These are phyloP conservation scores for Parazoanthus atlanticus DNA, from an alignment of 92 coral and sea anemone genomes.

Conservation along the genomic window DNA sequence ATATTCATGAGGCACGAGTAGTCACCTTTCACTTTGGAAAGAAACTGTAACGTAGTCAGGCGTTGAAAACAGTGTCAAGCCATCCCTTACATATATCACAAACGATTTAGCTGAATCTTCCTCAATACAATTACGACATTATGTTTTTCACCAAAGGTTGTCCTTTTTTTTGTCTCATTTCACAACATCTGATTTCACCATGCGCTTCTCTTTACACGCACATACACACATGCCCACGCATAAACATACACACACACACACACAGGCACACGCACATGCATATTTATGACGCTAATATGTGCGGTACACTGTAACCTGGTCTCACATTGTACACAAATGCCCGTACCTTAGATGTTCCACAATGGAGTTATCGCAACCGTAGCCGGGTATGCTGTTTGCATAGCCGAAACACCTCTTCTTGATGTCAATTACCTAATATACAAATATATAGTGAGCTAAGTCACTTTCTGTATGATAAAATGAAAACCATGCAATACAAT, in stretches of 20 bases:
- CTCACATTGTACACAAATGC: not conserved
- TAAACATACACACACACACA: too few species aligned
- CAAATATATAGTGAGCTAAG: constrained; percentile 17
- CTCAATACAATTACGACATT: not conserved
- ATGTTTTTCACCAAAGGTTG: constrained; percentile 10
- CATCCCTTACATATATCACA: not conserved
- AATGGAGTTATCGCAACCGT: constrained; percentile 16
- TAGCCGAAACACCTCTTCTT: constrained; percentile 23
- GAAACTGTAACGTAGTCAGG: not conserved
- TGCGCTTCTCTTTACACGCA: not conserved
- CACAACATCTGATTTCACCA: not conserved
- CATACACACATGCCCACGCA: not conserved
- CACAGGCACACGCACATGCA: not conserved
- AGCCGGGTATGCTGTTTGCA: constrained; percentile 20
- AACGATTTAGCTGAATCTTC: not conserved
- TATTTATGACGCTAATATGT: too few species aligned
- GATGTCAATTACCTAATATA: constrained; percentile 22
- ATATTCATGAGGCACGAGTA: constrained; percentile 6
- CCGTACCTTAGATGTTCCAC: constrained; percentile 24
- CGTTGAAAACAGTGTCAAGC: constrained; percentile 7
- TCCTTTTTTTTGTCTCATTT: constrained; percentile 11
- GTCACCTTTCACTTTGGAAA: constrained; percentile 19
- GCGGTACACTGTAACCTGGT: not conserved
- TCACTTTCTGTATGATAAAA: constrained; percentile 12
- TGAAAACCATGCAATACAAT: too few species aligned